Base-by-base conservation (phyloP, 2,113 vertebrate species). In the Microtus richardsoni region DNA sequence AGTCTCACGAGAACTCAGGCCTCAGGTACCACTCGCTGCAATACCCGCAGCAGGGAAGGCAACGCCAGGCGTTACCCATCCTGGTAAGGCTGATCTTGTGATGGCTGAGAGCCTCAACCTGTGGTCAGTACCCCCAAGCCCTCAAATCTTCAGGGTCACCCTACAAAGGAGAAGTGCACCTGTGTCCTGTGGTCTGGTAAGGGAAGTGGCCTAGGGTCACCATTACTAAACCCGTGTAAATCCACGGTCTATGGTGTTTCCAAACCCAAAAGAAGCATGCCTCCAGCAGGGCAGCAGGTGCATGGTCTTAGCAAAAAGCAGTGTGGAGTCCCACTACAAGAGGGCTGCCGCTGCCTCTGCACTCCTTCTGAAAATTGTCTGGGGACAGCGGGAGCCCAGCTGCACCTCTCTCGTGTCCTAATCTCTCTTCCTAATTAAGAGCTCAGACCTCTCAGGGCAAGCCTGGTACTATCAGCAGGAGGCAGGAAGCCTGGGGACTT, bases 21-120 rank as follows among this genome's bases (percentile, higher is more conserved):
- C 22, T 52, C 47, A 36, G 49, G 49, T 14, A 39, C 86, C 49
- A 22, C 28, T 21, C 47, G 22, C 17, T 12, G 17, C 3, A 6
- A n/a, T 7, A 52, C 41, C 44, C 21, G 47, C 5, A 14, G 19
- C 64, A 5, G 68, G 8, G 30, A 73, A 44, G 71, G 21, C 4
- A 19, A 2, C 22, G 2, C 54, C 9, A 19, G 36, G 19, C 7
- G 2, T 21, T 3, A 5, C 47, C 30, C 47, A 2, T 26, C 68
- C 21, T 58, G 16, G 14, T 21, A 33, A 16, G 19, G 75, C 44
- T 9, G 0, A 0, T 30, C 75, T 58, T 11, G 0, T 5, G 70
- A 66, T 2, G 1, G 12, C 22, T 0, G 4, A 0, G 1, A 0
- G 8, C 47, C 47, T 9, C 0, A 2, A 9, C 4, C 1, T 0